Conservation (phyloP, 1,140 invertebrate genomes). For the Meloidogyne floridensis region DNA sequence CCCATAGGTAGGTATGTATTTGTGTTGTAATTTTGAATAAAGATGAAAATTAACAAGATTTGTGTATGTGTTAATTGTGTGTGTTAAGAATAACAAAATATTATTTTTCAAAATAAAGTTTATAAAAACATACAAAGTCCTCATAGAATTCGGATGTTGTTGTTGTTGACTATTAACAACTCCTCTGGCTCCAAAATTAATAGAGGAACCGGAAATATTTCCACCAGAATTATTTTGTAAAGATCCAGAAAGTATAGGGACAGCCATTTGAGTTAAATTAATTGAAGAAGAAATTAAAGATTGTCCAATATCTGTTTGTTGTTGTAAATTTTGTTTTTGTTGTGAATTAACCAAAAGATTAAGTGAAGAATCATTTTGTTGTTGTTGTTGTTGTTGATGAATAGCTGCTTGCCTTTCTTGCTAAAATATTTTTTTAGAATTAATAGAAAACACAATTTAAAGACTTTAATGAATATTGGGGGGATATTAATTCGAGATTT, state of each 20-base stretch:
- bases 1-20: too few species aligned
- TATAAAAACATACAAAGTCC: neutral
- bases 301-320: constrained; percentile 6
- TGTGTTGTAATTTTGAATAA: too few species aligned
- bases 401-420: constrained; percentile 22
- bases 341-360: neutral
- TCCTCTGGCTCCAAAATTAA: neutral
- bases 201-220: neutral
- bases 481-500: neutral
- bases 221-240: neutral
- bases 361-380: neutral
- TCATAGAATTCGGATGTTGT: constrained; percentile 1
- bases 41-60: too few species aligned
- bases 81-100: too few species aligned
- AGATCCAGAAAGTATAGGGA: neutral
- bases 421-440: constrained; percentile 21
- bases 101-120: too few species aligned
- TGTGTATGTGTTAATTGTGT: too few species aligned
- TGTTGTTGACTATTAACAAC: neutral
- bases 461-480: neutral
- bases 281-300: neutral
- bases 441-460: neutral
- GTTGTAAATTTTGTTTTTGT: neutral
- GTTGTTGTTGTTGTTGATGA: neutral
- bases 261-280: constrained; percentile 1